Conservation (phyloP, 2,888 invertebrate species). For the Sepioteuthis lessoniana region DNA sequence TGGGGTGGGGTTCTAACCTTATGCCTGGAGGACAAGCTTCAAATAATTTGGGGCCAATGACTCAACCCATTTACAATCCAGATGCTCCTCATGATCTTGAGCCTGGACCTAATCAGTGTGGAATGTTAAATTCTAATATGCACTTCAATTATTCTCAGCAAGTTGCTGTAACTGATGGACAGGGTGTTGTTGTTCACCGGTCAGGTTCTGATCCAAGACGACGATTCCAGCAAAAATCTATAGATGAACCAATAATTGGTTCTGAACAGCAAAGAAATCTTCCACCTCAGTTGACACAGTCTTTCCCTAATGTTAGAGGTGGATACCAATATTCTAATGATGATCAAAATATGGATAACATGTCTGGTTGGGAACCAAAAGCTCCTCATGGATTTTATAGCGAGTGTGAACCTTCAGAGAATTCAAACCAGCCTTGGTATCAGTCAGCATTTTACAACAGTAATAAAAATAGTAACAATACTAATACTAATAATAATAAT, state of each 20-base stretch:
- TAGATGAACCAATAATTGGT: background rate
- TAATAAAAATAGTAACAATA: background rate
- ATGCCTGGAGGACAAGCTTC: background rate
- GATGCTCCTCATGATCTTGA: background rate
- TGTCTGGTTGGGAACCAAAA: background rate
- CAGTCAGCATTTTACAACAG: background rate
- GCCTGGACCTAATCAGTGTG: background rate
- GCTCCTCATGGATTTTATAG: background rate
- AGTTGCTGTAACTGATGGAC: background rate
- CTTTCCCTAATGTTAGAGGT: background rate
- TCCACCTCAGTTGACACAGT: background rate
- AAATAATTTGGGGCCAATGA: no score
- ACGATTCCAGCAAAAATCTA: background rate
- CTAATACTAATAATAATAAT: background rate
- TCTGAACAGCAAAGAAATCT: background rate
- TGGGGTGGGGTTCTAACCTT: background rate
- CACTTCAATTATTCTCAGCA: background rate
- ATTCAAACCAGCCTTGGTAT: background rate
- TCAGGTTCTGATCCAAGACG: conserved; percentile 16
- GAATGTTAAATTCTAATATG: background rate
- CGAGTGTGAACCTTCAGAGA: background rate
- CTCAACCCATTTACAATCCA: background rate
- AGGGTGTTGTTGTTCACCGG: conserved; percentile 35
- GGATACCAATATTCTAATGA: background rate
- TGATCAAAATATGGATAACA: background rate